Evolutionary conservation across 2,797 vertebrate species (phyloP).

Genomic region (Darevskia mixta): DNA sequence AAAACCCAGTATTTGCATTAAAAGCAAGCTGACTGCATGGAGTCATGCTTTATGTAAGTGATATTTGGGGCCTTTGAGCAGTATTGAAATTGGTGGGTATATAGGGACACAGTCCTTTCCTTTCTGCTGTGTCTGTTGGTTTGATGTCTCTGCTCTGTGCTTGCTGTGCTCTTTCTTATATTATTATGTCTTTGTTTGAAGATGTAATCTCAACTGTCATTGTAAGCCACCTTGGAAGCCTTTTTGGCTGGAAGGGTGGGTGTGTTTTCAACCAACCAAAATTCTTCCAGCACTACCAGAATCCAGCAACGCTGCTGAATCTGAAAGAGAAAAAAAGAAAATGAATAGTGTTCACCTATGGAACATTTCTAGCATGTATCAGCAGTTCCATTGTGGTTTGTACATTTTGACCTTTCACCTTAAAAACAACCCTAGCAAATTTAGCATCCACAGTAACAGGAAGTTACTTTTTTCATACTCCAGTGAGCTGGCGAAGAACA

Average conservation of each 20-base stretch:
- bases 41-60: neutral
- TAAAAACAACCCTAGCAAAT: neutral
- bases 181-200: neutral
- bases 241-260: neutral
- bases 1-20: neutral
- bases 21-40: too few relatives aligned
- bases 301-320: neutral
- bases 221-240: neutral
- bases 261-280: neutral
- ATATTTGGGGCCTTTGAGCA: neutral
- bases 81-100: neutral
- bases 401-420: neutral
- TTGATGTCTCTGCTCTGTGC: too few relatives aligned
- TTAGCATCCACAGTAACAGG: neutral
- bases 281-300: neutral
- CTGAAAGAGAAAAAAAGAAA: neutral
- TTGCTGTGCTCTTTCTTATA: neutral
- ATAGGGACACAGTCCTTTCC: neutral
- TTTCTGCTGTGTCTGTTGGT: neutral
- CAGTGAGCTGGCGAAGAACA: constrained; percentile 14
- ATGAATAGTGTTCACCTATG: neutral
- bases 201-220: neutral
- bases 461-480: constrained; percentile 29
- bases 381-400: neutral
- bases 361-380: neutral